These are phyloP conservation scores for Standfussiana lucernea DNA, from an alignment of 2,888 invertebrate genomes.

Conservation along the genomic window DNA sequence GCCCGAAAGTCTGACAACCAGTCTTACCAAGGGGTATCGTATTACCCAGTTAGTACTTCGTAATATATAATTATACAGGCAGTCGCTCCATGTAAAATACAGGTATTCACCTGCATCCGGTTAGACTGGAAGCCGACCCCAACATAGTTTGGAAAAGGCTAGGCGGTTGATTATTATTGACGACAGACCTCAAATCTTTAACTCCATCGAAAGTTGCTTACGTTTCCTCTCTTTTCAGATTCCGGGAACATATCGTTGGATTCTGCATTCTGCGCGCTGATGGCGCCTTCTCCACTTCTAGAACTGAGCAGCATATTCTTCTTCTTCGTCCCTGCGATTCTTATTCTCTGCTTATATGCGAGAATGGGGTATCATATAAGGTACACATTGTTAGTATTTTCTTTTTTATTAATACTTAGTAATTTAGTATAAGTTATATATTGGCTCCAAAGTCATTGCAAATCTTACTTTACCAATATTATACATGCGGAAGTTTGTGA, in stretches of 20 bases:
- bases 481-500: not conserved
- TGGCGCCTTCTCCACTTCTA: slow-evolving; percentile 93
- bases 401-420: slow-evolving; percentile 7
- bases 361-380: slow-evolving; percentile 94
- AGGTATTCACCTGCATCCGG: too few relatives aligned
- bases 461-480: not conserved
- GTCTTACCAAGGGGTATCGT: too few relatives aligned
- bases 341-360: slow-evolving; percentile 94
- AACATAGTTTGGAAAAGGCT: too few relatives aligned
- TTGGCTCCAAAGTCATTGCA: not conserved
- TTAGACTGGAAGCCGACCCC: too few relatives aligned
- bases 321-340: slow-evolving; percentile 93
- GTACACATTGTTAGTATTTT: slow-evolving; percentile 70
- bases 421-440: not conserved
- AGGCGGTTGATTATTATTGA: too few relatives aligned
- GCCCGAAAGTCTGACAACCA: too few relatives aligned
- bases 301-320: slow-evolving; percentile 95
- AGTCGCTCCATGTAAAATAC: too few relatives aligned
- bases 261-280: slow-evolving; percentile 95
- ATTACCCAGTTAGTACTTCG: too few relatives aligned
- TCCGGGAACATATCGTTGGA: slow-evolving; percentile 91
- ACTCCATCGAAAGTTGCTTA: not conserved
- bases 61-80: too few relatives aligned
- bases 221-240: slow-evolving; percentile 71
- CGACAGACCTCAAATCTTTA: not conserved